These are phyloP conservation scores for Montipora foliosa DNA, from an alignment of 64 coral and sea anemone genomes.

Conservation along the genomic window DNA sequence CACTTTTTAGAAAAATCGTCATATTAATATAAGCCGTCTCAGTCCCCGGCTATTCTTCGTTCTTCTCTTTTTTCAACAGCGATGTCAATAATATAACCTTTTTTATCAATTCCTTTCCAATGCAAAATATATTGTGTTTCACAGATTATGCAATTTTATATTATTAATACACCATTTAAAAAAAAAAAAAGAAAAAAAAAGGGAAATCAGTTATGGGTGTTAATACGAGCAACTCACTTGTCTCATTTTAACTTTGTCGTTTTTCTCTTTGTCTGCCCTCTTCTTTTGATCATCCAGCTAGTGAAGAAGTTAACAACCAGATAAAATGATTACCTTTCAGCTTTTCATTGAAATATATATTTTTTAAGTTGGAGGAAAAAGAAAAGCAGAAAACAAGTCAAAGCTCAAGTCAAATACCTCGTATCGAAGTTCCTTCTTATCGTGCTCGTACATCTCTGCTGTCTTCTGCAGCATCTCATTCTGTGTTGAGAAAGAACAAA, in stretches of 20 bases:
- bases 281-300: constrained; percentile 94
- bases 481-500: constrained; percentile 7
- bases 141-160: too few species aligned
- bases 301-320: not conserved
- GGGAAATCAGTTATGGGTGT: not conserved
- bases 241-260: constrained; percentile 89
- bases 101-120: too few species aligned
- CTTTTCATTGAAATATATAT: not conserved
- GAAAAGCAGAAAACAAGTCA: too few species aligned
- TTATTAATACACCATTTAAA: too few species aligned
- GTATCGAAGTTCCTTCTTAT: constrained; percentile 92
- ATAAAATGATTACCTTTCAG: not conserved
- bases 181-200: too few species aligned
- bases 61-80: too few species aligned
- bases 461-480: constrained; percentile 93
- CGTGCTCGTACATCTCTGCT: constrained; percentile 82
- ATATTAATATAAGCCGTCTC: too few species aligned
- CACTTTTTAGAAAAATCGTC: too few species aligned
- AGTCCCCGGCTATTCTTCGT: too few species aligned
- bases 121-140: too few species aligned
- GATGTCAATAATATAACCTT: too few species aligned
- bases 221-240: constrained; percentile 63
- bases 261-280: constrained; percentile 85
- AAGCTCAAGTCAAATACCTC: constrained; percentile 57
- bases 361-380: too few species aligned